These are phyloP conservation scores for Bombyx mori DNA, from an alignment of 1,140 invertebrate species.

Conservation along the genomic window ASM3026992v2 NC_085121.1:1060501-1061000, in stretches of 20 bases:
- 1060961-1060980: no score
- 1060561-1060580: constrained; percentile 66
- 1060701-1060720: constrained; percentile 24
- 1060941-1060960: no score
- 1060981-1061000: no score
- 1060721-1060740: constrained; percentile 49
- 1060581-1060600: constrained; percentile 40
- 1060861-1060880: neutral
- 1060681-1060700: constrained; percentile 10
- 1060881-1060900: no score
- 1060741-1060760: constrained; percentile 58
- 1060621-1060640: constrained; percentile 3
- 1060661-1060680: constrained; percentile 24
- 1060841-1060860: constrained; percentile 36
- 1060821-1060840: constrained; percentile 1
- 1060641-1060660: constrained; percentile 9
- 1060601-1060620: constrained; percentile 28
- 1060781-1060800: constrained; percentile 8
- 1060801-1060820: neutral
- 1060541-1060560: constrained; percentile 58
- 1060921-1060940: no score
- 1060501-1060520: constrained; percentile 42
- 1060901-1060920: no score
- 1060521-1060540: constrained; percentile 61
- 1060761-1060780: constrained; percentile 59